Base-by-base conservation (phyloP, 2,888 invertebrate species). In the Troglohyphantes excavatus region DNA sequence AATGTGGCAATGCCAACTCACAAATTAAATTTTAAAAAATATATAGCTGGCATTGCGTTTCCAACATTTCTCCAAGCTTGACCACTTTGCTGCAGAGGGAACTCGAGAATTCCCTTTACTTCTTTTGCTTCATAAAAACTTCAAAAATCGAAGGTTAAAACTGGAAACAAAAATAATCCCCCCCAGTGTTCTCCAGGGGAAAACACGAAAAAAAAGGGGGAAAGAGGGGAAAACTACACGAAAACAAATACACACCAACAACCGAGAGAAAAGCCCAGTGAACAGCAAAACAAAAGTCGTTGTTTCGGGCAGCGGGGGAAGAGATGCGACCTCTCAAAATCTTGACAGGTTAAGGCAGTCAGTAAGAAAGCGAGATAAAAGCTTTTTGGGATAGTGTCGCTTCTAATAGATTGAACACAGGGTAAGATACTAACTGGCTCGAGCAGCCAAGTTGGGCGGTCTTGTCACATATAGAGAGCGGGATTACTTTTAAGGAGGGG, bases 361-460 rank as follows among this genome's bases (percentile, higher is more conserved):
- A 6, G 65, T 23, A 53, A 65, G 33, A 67, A 65, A 84, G 67
- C 26, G 21, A 75, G 84, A 84, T 84, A 84, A 84, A 84, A 84
- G 84, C 84, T 84, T 84, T 75, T 84, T 75, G 73, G 84, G 46
- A 84, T 75, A 75, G 67, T 84, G 84, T 84, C 84, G 67, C 46
- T 84, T 84, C 84, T 84, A 75, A 84, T 84, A 84, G 84, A 84
- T 75, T 84, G 84, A 84, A 67, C 84, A 75, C 39, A 67, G 84
- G 43, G 63, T 65, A 59, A 75, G 84, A 84, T 75, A 75, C 75
- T 84, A 84, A 84, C 84, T 70, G 72, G 75, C 75, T 46, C 39
- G n/a, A 67, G 59, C 43, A 67, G 29, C 29, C 73, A 27, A 23
- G 46, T 67, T n/a, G 65, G 19, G 43, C 19, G 73, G 73, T 63